Evolutionary conservation across 2,113 vertebrate species (phyloP).

Genomic region (Dipodomys merriami): DNA sequence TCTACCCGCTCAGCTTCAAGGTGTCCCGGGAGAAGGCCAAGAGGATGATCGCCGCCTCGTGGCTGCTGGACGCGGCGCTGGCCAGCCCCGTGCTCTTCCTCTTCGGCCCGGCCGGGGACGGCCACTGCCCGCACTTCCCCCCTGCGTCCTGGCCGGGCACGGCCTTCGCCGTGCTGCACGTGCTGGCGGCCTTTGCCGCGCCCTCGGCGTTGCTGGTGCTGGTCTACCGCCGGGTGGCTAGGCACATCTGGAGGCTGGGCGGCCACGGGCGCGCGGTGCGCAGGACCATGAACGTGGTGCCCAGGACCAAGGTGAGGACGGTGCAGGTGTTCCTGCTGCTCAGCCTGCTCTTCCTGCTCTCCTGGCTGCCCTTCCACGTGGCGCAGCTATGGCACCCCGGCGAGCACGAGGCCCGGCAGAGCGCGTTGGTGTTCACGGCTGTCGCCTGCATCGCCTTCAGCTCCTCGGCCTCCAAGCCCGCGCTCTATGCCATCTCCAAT

Average conservation of each 20-base stretch:
- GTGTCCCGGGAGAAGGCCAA: conserved; percentile 96
- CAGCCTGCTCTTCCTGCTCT: conserved; percentile 91
- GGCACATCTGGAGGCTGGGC: conserved; percentile 96
- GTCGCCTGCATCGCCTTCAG: conserved; percentile 93
- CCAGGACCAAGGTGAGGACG: conserved; percentile 97
- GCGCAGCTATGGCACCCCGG: conserved; percentile 94
- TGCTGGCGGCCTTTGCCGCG: conserved; percentile 89
- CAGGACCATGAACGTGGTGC: conserved; percentile 95
- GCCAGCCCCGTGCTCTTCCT: conserved; percentile 91
- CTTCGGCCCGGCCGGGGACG: conserved; percentile 82
- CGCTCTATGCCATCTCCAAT: conserved; percentile 92
- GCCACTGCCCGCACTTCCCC: conserved; percentile 92
- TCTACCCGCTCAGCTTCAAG: conserved; percentile 96
- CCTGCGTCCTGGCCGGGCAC: conserved; percentile 89
- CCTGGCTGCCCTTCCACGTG: conserved; percentile 94
- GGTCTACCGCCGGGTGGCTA: conserved; percentile 95
- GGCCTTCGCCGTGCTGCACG: conserved; percentile 85
- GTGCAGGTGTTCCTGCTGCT: conserved; percentile 97
- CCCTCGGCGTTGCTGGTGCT: conserved; percentile 89
- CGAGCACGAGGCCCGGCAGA: conserved; percentile 85
- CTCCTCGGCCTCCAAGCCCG: conserved; percentile 94
- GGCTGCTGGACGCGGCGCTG: conserved; percentile 89
- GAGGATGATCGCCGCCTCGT: conserved; percentile 94
- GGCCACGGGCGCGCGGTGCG: conserved; percentile 91
- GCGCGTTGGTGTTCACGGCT: conserved; percentile 89